Conservation (phyloP, 2,113 vertebrate genomes). For the Percina caprodes region DNA sequence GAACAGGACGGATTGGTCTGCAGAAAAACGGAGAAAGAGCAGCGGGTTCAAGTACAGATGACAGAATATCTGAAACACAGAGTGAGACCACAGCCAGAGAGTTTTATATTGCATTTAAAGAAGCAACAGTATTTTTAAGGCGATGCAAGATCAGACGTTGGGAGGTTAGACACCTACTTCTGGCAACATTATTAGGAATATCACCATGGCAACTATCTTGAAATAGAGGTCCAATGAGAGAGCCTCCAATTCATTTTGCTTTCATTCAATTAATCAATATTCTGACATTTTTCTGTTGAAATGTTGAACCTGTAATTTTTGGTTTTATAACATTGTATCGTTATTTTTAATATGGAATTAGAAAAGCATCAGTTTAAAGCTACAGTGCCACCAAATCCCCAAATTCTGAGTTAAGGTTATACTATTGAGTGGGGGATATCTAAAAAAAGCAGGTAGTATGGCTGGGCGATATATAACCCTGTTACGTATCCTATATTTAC, state of each 20-base stretch:
- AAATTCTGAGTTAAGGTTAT: not conserved
- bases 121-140: conserved; percentile 4
- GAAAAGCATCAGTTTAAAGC: conserved; percentile 32
- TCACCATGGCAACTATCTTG: conserved; percentile 55
- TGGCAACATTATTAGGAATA: conserved; percentile 18
- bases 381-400: not conserved
- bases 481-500: too few relatives aligned
- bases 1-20: conserved; percentile 20
- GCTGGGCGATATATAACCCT: too few relatives aligned
- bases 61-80: not conserved
- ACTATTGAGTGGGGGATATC: not conserved
- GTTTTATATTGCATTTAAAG: not conserved
- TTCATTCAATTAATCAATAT: conserved; percentile 9
- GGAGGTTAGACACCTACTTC: conserved; percentile 45
- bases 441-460: not conserved
- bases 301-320: not conserved
- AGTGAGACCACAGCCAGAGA: not conserved
- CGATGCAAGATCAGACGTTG: conserved; percentile 10
- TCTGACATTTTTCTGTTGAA: not conserved
- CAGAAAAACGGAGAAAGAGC: not conserved
- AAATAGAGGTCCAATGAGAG: conserved; percentile 27
- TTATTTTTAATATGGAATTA: not conserved
- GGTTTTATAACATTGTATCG: not conserved
- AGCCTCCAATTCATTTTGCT: not conserved
- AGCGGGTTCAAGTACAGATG: not conserved